Conservation (phyloP, 2,888 invertebrate species). For the Campoplex capitator region DNA sequence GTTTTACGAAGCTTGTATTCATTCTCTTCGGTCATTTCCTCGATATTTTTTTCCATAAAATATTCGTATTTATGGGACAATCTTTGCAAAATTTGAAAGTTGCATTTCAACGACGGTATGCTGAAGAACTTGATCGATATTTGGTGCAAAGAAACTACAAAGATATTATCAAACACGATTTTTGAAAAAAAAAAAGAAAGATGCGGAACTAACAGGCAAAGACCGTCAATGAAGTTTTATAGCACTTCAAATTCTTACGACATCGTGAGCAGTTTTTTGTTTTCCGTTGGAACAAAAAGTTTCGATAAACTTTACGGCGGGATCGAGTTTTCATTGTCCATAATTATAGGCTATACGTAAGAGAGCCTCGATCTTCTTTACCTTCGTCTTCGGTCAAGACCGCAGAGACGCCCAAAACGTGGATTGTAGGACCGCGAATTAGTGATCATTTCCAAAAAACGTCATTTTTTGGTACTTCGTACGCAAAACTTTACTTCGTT, state of each 20-base stretch:
- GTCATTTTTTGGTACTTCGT: not conserved
- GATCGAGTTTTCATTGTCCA: constrained; percentile 24
- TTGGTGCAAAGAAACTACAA: not conserved
- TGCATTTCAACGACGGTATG: not conserved
- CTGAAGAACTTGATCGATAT: not conserved
- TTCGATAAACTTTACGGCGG: constrained; percentile 15
- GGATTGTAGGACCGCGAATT: not conserved
- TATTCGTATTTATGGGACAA: not conserved
- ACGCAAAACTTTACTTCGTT: not conserved
- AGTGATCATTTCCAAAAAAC: not conserved
- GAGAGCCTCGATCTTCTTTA: not conserved
- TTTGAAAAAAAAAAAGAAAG: not conserved
- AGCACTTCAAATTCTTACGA: not conserved
- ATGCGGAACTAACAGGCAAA: too few species aligned
- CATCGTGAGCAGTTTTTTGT: not conserved
- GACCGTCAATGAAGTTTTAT: not conserved
- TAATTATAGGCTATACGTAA: constrained; percentile 19
- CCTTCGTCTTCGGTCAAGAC: not conserved
- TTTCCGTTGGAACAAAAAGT: not conserved
- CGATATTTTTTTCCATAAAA: not conserved
- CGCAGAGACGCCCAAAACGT: not conserved
- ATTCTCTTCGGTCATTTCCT: not conserved
- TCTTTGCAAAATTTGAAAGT: not conserved
- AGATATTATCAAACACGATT: not conserved
- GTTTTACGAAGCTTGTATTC: too few species aligned